A percentile compares a stretch with the other conserved stretches of the same genome.
phyloP scores from a whole-genome alignment of 2,888 invertebrate genomes.

The Meloe dianella region DNA sequence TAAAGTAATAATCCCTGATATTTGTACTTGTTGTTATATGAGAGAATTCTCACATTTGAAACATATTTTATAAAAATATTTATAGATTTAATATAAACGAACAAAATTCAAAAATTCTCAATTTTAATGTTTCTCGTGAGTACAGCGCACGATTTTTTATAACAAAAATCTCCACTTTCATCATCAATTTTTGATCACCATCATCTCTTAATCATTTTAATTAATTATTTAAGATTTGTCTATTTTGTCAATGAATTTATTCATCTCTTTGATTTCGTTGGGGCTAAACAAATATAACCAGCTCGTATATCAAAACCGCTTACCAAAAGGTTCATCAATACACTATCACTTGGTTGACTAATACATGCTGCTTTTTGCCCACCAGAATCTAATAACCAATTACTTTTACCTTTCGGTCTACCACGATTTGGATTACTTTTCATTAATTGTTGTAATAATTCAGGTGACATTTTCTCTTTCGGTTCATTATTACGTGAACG shows the following conservation, averaged over 20 bases:
- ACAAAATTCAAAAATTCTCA: not conserved
- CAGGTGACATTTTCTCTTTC: constrained; percentile 59
- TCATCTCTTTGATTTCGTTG: constrained; percentile 57
- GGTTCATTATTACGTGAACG: constrained; percentile 49
- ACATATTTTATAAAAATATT: constrained; percentile 18
- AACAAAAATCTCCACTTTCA: not conserved
- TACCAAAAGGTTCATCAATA: constrained; percentile 93
- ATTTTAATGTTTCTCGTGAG: constrained; percentile 5
- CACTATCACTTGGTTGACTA: constrained; percentile 72
- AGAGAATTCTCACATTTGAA: constrained; percentile 12
- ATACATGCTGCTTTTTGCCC: constrained; percentile 56
- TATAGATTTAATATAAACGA: not conserved
- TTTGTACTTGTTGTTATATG: constrained; percentile 41
- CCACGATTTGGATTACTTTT: constrained; percentile 58
- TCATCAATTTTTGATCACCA: not conserved
- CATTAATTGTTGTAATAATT: constrained; percentile 68
- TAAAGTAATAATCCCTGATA: constrained; percentile 40
- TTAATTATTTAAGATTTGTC: not conserved
- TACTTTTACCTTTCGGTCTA: constrained; percentile 53
- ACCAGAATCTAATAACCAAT: constrained; percentile 55
- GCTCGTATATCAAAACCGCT: constrained; percentile 94
- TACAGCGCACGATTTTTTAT: constrained; percentile 22
- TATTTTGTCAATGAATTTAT: constrained; percentile 24
- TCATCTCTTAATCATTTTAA: too few relatives aligned
- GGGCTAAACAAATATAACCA: constrained; percentile 87